Conservation (phyloP, 2,888 invertebrate species). For the Scrobipalpa costella region DNA sequence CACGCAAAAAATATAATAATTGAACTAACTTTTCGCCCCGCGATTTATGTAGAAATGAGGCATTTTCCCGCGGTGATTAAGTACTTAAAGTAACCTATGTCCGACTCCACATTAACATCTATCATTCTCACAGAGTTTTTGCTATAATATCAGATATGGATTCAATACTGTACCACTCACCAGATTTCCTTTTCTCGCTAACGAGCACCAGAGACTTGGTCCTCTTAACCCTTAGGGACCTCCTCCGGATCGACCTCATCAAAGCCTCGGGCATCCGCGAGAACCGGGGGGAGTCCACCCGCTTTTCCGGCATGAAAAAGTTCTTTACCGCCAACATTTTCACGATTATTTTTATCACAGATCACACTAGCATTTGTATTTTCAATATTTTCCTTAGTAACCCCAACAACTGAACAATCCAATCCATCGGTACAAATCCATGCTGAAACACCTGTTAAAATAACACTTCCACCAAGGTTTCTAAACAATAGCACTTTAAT, state of each 20-base stretch:
- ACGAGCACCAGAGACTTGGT: constrained; percentile 87
- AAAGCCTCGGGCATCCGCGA: constrained; percentile 87
- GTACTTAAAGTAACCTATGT: no score
- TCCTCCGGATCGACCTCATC: constrained; percentile 85
- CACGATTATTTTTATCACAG: constrained; percentile 28
- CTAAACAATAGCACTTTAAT: constrained; percentile 22
- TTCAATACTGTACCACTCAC: constrained; percentile 82
- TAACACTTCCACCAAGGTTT: constrained; percentile 20
- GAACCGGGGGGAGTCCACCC: constrained; percentile 80
- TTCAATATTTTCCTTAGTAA: neutral
- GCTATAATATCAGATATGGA: no score
- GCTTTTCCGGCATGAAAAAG: constrained; percentile 85
- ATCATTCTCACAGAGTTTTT: no score
- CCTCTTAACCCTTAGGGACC: constrained; percentile 87
- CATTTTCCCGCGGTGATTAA: no score
- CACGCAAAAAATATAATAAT: no score
- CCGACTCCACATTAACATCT: no score
- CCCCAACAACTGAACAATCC: neutral
- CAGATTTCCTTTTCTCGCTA: constrained; percentile 89
- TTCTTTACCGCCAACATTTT: constrained; percentile 87
- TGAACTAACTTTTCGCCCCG: no score
- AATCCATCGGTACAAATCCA: constrained; percentile 33
- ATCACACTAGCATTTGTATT: constrained; percentile 14
- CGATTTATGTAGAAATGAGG: no score
- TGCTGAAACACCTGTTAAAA: constrained; percentile 25